Base-by-base conservation (phyloP, 2,113 vertebrate species). In the Entomyzon cyanotis region DNA sequence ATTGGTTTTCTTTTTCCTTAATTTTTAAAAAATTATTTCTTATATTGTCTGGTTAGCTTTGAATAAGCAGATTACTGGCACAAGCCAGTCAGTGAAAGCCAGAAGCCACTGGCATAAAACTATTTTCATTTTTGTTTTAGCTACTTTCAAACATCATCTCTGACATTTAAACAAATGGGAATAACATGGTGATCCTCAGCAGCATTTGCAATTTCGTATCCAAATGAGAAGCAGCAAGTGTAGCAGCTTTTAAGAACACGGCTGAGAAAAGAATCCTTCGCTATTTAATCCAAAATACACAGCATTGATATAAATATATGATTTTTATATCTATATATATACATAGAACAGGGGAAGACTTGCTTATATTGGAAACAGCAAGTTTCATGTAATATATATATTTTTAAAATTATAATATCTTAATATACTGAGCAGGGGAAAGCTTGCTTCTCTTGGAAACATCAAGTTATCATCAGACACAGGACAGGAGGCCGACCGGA, bases 401-500 rank as follows among this genome's bases (percentile, higher is more conserved):
- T 21, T 27, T 84, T 18, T 16, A 15, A 23, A 42, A 30, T 4
- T 15, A 22, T 15, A 42, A 42, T 42, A 64, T 64, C 39, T 64
- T 28, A 79, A 53, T 7, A 44, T 10, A 30, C 25, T 5, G 65
- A 47, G 28, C 11, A n/a, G 35, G 3, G 47, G 39, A 23, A 47
- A 8, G 16, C 11, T 94, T 2, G 3, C 62, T 71, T 73, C 49
- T 71, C 74, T 64, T 62, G 84, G 49, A 89, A 71, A 55, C 62
- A 82, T 55, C 27, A 59, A 75, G 31, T 63, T 89, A 89, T 71
- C 91, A 95, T 92, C 94, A 73, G 84, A 41, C 86, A 84, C 47
- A 16, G 91, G 65, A 94, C 91, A 90, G 86, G 68, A 92, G 91
- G 93, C 91, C 49, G 49, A 77, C 89, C 53, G 81, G 96, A 97